Conservation (phyloP, 30 jellyfish, hydroid and myxozoan species). For the Aurelia sp. region DNA sequence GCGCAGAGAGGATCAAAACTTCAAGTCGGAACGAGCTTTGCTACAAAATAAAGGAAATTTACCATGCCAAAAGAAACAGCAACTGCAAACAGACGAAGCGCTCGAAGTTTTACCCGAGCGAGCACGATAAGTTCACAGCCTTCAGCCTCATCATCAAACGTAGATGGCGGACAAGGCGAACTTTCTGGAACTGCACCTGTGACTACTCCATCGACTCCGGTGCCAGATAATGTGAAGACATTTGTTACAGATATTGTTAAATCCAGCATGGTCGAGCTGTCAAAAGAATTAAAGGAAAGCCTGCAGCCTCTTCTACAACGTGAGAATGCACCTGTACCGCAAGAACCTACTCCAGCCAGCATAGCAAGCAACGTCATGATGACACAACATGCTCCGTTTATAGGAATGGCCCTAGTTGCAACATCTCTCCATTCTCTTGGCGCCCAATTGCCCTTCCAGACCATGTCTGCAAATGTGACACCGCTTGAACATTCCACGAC, state of each 20-base stretch:
- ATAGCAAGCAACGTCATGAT: not conserved
- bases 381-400: not conserved
- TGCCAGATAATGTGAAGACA: not conserved
- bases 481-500: not conserved
- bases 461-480: not conserved
- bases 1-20: no score
- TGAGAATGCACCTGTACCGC: not conserved
- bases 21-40: no score
- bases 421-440: not conserved
- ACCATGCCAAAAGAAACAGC: not conserved
- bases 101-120: not conserved
- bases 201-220: not conserved
- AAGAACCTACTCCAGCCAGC: not conserved
- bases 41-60: no score
- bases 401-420: not conserved
- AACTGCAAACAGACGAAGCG: not conserved
- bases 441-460: not conserved
- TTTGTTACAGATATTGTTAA: not conserved
- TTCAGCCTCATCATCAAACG: not conserved
- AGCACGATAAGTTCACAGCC: not conserved
- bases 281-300: not conserved
- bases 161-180: no score
- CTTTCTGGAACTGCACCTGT: no score
- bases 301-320: not conserved
- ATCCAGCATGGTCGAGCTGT: not conserved